Evolutionary conservation across 2,113 vertebrate species (phyloP).

Genomic region (Anolis sagrei): DNA sequence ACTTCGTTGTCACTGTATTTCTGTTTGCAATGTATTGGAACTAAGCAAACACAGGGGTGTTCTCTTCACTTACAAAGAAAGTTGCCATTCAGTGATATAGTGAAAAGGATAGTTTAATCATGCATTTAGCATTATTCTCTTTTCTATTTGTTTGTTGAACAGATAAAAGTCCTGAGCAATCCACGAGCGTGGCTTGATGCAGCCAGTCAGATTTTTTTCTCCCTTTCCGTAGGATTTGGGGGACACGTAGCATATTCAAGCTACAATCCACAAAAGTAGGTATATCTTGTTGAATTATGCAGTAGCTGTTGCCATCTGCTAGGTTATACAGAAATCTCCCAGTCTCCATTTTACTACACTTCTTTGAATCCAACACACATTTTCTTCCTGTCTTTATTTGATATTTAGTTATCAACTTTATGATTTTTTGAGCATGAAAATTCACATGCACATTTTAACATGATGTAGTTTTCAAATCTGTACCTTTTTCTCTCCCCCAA

Average conservation of each 20-base stretch:
- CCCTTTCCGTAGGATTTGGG: slow-evolving; percentile 90
- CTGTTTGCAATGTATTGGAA: not conserved
- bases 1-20: not conserved
- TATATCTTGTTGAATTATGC: not conserved
- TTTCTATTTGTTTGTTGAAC: slow-evolving; percentile 43
- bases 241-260: slow-evolving; percentile 92
- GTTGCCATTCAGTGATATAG: not conserved
- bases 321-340: no score
- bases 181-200: slow-evolving; percentile 93
- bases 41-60: not conserved
- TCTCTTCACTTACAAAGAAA: not conserved
- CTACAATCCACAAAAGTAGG: slow-evolving; percentile 87
- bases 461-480: no score
- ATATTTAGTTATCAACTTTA: no score
- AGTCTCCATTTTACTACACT: no score
- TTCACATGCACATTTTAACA: no score
- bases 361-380: no score
- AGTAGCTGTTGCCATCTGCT: not conserved
- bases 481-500: no score
- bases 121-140: not conserved
- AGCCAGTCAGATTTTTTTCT: slow-evolving; percentile 94
- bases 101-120: not conserved
- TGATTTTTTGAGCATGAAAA: no score
- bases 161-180: slow-evolving; percentile 83
- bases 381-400: no score